Base-by-base conservation (phyloP, 2,797 vertebrate species). In the Dryobates pubescens region DNA sequence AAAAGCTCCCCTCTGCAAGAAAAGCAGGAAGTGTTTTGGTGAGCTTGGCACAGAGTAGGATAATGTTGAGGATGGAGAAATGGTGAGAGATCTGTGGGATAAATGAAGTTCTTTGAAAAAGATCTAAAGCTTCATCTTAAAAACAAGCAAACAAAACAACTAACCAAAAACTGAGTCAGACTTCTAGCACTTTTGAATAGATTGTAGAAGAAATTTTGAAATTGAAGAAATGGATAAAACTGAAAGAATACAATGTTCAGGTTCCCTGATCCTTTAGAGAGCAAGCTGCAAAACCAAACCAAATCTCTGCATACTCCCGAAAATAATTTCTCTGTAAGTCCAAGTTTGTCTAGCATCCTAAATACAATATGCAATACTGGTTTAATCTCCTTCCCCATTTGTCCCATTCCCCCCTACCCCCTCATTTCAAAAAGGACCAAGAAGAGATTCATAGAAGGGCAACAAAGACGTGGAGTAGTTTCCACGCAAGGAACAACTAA, bases 391-490 rank as follows among this genome's bases (percentile, higher is more conserved):
- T 17, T 79, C 38, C 38, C 17, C 8, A 16, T 62, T 79, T 67
- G 56, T 79, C 43, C 27, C 17, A 14, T 93, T 88, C 49, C 13
- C 10, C 27, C 22, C 24, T 16, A 45, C 15, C 7, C 11, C 16
- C 4, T 71, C 26, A 13, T 72, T 95, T 87, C 47, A 72, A 43
- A 82, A 74, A 72, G 53, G n/a, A 87, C 12, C 4, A 22, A 41
- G 20, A 69, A 20, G 36, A 82, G 9, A 54, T 80, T 92, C 59
- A 78, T 76, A 81, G 58, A 41, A 89, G n/a, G 29, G 5, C 76
- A 92, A 26, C 36, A 65, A 92, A 88, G 59, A 75, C 56, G 63
- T 69, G 65, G 41, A 88, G 73, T 81, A 18, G 27, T 92, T 92
- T 81, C 56, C 17, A 29, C 78, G 59, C 57, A 65, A 83, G 69